Evolutionary conservation across 2,113 vertebrate genomes (phyloP).

Genomic region (Tachuris rubrigastra): DNA sequence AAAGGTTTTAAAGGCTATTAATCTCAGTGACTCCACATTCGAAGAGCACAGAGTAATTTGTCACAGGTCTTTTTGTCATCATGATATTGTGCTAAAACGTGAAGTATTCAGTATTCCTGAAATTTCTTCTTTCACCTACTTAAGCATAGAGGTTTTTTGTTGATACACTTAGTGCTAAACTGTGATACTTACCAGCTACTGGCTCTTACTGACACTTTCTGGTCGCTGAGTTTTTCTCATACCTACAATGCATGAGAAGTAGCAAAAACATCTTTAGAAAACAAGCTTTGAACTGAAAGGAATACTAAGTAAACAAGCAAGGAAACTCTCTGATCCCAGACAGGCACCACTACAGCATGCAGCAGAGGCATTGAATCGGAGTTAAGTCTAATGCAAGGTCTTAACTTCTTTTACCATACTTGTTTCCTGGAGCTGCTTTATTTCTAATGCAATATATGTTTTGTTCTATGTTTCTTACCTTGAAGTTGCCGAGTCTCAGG

Average conservation of each 20-base stretch:
- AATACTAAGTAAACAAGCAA: background rate
- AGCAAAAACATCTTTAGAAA: background rate
- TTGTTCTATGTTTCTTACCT: background rate
- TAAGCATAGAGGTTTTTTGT: background rate
- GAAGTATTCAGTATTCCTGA: background rate
- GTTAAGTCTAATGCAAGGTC: background rate
- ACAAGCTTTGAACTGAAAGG: slow-evolving; percentile 9
- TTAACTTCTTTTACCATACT: background rate
- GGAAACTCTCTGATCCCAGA: background rate
- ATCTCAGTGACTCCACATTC: background rate
- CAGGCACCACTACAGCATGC: background rate
- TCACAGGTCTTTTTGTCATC: background rate
- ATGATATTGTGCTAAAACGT: background rate
- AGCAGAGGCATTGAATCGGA: background rate
- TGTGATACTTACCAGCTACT: background rate
- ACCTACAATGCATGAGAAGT: background rate
- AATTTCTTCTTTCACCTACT: background rate
- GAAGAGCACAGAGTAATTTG: slow-evolving; percentile 15
- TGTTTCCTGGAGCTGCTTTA: background rate
- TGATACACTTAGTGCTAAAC: background rate
- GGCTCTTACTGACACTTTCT: background rate
- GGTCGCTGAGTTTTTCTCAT: background rate
- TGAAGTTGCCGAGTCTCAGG: slow-evolving; percentile 28
- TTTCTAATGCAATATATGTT: background rate
- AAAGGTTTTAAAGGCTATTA: slow-evolving; percentile 47